These are phyloP conservation scores for Microtus pennsylvanicus DNA, from an alignment of 2,113 vertebrate genomes.

Conservation along the genomic window DNA sequence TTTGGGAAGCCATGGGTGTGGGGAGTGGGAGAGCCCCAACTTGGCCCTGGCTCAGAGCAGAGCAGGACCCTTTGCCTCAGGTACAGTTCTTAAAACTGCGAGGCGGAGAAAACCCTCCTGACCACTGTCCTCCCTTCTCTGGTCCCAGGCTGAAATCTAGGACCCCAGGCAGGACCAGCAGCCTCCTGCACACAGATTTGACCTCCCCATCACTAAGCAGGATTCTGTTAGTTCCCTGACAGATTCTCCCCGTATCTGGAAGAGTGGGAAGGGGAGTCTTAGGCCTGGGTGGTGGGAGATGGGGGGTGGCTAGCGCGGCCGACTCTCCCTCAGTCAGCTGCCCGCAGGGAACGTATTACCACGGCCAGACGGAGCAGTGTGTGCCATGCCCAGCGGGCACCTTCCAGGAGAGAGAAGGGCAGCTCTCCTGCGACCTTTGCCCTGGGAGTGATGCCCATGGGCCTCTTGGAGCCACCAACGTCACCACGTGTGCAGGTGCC, in stretches of 20 bases:
- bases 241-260: slow-evolving; percentile 50
- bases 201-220: not conserved
- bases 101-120: slow-evolving; percentile 15
- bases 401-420: slow-evolving; percentile 98
- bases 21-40: not conserved
- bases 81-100: not conserved
- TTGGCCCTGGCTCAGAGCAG: slow-evolving; percentile 8
- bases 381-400: slow-evolving; percentile 95
- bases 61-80: not conserved
- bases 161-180: not conserved
- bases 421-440: slow-evolving; percentile 98
- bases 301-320: slow-evolving; percentile 80
- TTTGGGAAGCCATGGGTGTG: not conserved
- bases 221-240: slow-evolving; percentile 24
- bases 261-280: slow-evolving; percentile 49
- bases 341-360: slow-evolving; percentile 96
- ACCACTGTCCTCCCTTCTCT: not conserved
- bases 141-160: slow-evolving; percentile 37
- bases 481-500: slow-evolving; percentile 95
- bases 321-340: slow-evolving; percentile 96
- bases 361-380: slow-evolving; percentile 97
- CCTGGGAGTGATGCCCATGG: slow-evolving; percentile 96
- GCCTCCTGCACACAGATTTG: not conserved
- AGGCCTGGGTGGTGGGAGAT: slow-evolving; percentile 65
- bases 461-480: slow-evolving; percentile 93